phyloP scores from a whole-genome alignment of 2,888 invertebrate genomes.

The Leucania comma region DNA sequence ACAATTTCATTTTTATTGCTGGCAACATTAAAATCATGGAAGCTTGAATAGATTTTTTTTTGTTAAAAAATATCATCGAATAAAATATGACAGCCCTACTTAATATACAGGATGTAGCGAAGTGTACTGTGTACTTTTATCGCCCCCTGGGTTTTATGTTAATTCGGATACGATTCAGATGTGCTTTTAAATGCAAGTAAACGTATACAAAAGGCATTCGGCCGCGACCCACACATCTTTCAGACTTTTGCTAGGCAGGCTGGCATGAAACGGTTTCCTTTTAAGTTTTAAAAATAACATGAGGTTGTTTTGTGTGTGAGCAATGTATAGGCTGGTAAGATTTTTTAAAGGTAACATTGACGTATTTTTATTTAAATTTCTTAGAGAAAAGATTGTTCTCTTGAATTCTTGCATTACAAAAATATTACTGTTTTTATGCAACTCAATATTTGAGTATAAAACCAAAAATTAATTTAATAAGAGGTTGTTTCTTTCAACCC shows the following conservation, averaged over 20 bases:
- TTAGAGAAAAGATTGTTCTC: background rate
- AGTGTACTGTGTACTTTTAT: conserved; percentile 74
- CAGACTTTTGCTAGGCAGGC: conserved; percentile 40
- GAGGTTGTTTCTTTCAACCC: too few relatives aligned
- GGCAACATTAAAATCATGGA: too few relatives aligned
- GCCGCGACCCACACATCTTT: conserved; percentile 49
- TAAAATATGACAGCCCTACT: conserved; percentile 67
- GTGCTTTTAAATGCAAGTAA: conserved; percentile 76
- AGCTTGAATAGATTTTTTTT: background rate
- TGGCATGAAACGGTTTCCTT: conserved; percentile 34
- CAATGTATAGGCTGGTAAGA: background rate
- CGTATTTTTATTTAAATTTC: background rate
- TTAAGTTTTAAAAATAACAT: conserved; percentile 13
- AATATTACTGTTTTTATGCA: too few relatives aligned
- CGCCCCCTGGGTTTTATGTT: conserved; percentile 79
- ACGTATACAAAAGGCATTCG: conserved; percentile 65
- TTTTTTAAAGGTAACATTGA: background rate
- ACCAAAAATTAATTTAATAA: too few relatives aligned
- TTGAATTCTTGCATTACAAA: background rate
- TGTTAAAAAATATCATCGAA: background rate
- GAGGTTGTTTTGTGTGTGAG: conserved; percentile 17
- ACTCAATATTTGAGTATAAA: too few relatives aligned
- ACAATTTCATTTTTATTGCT: too few relatives aligned
- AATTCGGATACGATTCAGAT: conserved; percentile 79
- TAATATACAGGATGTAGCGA: conserved; percentile 68